These are phyloP conservation scores for Saxicola maurus DNA, from an alignment of 2,797 vertebrate species.

Conservation along the genomic window DNA sequence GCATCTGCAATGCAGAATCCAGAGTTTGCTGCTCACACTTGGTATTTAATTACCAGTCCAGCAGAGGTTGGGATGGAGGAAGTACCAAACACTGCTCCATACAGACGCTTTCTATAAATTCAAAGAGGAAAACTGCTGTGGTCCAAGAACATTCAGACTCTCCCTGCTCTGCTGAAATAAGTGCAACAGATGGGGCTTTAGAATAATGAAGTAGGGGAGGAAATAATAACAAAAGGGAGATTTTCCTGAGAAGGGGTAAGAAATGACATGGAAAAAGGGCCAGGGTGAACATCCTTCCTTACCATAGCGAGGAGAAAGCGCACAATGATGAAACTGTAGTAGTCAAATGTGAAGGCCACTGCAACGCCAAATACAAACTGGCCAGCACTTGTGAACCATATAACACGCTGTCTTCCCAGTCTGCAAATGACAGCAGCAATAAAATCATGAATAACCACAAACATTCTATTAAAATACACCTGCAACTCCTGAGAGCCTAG, in stretches of 20 bases:
- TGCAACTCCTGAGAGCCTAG: neutral
- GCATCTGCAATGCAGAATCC: constrained; percentile 22
- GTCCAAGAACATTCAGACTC: constrained; percentile 57
- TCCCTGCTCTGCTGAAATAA: constrained; percentile 61
- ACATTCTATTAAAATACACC: neutral
- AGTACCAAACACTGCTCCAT: constrained; percentile 57
- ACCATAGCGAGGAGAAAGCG: constrained; percentile 92
- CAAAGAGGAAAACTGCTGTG: constrained; percentile 58
- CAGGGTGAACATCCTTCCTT: constrained; percentile 54
- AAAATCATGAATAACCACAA: neutral
- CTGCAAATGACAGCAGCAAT: constrained; percentile 65
- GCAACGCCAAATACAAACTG: constrained; percentile 84
- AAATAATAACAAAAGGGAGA: constrained; percentile 21
- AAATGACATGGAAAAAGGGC: neutral
- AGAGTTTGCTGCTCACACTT: constrained; percentile 41
- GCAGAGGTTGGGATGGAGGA: constrained; percentile 56
- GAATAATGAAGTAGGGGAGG: constrained; percentile 20
- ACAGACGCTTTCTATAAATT: constrained; percentile 52
- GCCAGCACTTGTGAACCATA: constrained; percentile 83
- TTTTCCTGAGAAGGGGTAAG: constrained; percentile 37
- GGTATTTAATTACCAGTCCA: constrained; percentile 60
- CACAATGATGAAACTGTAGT: constrained; percentile 81
- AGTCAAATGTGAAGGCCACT: constrained; percentile 85
- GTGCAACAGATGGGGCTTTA: constrained; percentile 59
- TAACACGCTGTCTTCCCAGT: constrained; percentile 81